phyloP scores from a whole-genome alignment of 1,140 invertebrate species.

The Conopomorpha cramerella region DNA sequence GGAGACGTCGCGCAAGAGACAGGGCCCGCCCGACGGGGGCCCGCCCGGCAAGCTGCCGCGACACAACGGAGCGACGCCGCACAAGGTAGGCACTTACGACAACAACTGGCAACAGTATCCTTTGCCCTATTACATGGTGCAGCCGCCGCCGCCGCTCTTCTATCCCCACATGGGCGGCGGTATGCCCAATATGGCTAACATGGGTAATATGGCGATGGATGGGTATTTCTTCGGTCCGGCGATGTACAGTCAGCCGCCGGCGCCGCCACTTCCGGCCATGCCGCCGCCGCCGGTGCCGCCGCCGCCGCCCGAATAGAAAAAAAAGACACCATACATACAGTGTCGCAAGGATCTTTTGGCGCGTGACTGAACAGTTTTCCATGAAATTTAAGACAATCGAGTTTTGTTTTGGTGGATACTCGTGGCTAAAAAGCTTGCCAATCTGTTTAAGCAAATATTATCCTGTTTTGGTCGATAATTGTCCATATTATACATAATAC shows the following conservation, averaged over 20 bases:
- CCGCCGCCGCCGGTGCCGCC: slow-evolving; percentile 37
- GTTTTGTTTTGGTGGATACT: too few species aligned
- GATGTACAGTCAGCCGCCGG: slow-evolving; percentile 6
- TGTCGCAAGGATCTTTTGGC: not conserved
- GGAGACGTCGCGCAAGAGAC: slow-evolving; percentile 38
- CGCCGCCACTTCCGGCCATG: slow-evolving; percentile 25
- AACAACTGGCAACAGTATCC: slow-evolving; percentile 24
- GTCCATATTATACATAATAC: too few species aligned
- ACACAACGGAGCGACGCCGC: slow-evolving; percentile 29
- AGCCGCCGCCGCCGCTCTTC: slow-evolving; percentile 35
- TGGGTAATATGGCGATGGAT: slow-evolving; percentile 19
- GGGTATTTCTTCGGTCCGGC: slow-evolving; percentile 24
- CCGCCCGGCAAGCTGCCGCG: slow-evolving; percentile 34
- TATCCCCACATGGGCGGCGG: too few species aligned
- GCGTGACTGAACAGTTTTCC: too few species aligned
- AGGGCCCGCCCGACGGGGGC: slow-evolving; percentile 13
- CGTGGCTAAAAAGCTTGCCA: too few species aligned
- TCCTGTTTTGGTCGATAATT: too few species aligned
- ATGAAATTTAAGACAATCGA: too few species aligned
- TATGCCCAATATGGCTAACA: too few species aligned
- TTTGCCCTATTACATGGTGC: slow-evolving; percentile 34
- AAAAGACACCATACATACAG: too few species aligned
- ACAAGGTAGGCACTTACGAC: slow-evolving; percentile 45
- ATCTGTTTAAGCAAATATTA: too few species aligned
- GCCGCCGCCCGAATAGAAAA: slow-evolving; percentile 30